These are phyloP conservation scores for Erythrolamprus reginae DNA, from an alignment of 2,113 vertebrate genomes.

Conservation along the genomic window DNA sequence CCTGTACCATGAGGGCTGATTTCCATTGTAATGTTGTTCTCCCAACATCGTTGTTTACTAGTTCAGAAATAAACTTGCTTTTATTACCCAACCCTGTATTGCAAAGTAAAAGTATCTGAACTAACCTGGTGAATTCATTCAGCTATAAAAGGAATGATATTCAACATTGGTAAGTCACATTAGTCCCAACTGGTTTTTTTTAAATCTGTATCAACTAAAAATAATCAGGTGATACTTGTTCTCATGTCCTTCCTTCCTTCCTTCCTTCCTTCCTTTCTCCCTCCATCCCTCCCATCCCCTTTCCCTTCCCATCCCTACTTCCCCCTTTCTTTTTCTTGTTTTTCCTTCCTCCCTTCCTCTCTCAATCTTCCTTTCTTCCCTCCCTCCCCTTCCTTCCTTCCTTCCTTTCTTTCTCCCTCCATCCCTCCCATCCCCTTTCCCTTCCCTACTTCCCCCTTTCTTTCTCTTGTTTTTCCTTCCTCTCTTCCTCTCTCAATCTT, in stretches of 20 bases:
- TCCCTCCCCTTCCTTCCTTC: too few relatives aligned
- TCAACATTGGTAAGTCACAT: not conserved
- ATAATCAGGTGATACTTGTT: not conserved
- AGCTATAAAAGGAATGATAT: not conserved
- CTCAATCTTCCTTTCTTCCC: too few relatives aligned
- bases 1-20: not conserved
- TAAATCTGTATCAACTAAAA: too few relatives aligned
- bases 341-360: too few relatives aligned
- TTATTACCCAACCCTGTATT: not conserved
- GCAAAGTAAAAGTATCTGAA: not conserved
- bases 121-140: not conserved
- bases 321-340: too few relatives aligned
- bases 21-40: not conserved
- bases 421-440: too few relatives aligned
- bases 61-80: not conserved
- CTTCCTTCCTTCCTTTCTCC: too few relatives aligned
- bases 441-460: too few relatives aligned
- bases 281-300: too few relatives aligned
- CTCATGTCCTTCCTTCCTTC: not conserved
- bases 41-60: not conserved
- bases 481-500: too few relatives aligned
- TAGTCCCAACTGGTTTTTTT: not conserved
- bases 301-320: too few relatives aligned
- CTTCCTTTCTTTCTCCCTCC: too few relatives aligned
- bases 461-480: fast-evolving